phyloP scores from a whole-genome alignment of 2,888 invertebrate genomes.

The Hedya salicella region DNA sequence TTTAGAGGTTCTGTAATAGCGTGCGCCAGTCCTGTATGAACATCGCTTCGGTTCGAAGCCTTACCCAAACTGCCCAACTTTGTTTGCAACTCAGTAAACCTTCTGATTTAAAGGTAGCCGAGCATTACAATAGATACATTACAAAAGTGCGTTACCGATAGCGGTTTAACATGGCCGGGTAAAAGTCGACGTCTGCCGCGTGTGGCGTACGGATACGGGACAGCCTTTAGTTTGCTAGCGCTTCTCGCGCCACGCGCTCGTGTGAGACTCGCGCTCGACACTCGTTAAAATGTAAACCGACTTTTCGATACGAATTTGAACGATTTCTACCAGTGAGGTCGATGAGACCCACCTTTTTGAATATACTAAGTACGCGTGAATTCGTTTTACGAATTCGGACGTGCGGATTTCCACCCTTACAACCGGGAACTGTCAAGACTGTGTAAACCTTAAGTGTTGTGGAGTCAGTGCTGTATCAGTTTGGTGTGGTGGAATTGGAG shows the following conservation, averaged over 20 bases:
- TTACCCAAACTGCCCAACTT: conserved; percentile 74
- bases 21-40: conserved; percentile 65
- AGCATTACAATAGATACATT: conserved; percentile 26
- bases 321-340: conserved; percentile 78
- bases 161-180: conserved; percentile 61
- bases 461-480: conserved; percentile 68
- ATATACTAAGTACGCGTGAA: conserved; percentile 69
- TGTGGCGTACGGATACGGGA: conserved; percentile 64
- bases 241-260: conserved; percentile 81
- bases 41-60: conserved; percentile 68
- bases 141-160: conserved; percentile 42
- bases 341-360: conserved; percentile 76
- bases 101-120: conserved; percentile 61
- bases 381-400: conserved; percentile 77
- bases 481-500: conserved; percentile 74
- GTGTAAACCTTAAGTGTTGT: conserved; percentile 74
- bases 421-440: conserved; percentile 79
- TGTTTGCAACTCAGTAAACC: conserved; percentile 74
- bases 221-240: conserved; percentile 78
- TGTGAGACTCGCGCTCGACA: conserved; percentile 56
- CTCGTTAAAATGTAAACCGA: conserved; percentile 54
- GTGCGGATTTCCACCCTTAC: conserved; percentile 76
- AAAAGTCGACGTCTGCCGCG: conserved; percentile 80
- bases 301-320: conserved; percentile 75
- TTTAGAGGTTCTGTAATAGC: too few relatives aligned